Percentiles rank a stretch among this genome's conserved stretches.
Conservation (phyloP, 1,140 invertebrate species). For the Leptinotarsa defecta region DNA sequence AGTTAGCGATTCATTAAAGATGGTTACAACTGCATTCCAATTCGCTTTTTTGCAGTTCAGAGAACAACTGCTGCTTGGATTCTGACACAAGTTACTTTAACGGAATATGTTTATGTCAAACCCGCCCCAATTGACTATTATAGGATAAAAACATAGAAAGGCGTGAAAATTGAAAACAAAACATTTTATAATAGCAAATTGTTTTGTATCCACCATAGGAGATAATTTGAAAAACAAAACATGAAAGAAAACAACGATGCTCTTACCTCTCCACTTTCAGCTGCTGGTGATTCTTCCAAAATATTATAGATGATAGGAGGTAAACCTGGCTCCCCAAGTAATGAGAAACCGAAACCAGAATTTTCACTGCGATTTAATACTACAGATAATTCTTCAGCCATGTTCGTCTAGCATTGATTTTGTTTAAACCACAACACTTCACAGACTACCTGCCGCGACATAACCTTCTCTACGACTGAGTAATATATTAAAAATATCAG, state of each 20-base stretch:
- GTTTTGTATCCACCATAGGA: neutral
- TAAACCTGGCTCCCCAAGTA: constrained; percentile 83
- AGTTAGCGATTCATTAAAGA: constrained; percentile 13
- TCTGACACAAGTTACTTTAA: constrained; percentile 12
- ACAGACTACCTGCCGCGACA: constrained; percentile 46
- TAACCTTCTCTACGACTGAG: constrained; percentile 49
- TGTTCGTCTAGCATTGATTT: constrained; percentile 62
- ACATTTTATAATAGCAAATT: neutral
- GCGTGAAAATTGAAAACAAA: neutral
- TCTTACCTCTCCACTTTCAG: constrained; percentile 85
- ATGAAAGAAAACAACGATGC: constrained; percentile 19
- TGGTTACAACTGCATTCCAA: constrained; percentile 32
- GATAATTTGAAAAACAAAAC: constrained; percentile 27
- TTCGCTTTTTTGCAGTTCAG: constrained; percentile 15
- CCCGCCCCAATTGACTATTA: neutral
- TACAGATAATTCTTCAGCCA: constrained; percentile 86
- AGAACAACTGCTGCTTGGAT: neutral
- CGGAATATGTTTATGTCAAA: constrained; percentile 11
- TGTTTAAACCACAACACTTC: constrained; percentile 41
- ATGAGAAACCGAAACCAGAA: constrained; percentile 85
- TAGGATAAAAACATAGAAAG: neutral
- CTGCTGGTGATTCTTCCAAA: constrained; percentile 87
- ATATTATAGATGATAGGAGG: constrained; percentile 92
- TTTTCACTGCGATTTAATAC: constrained; percentile 81
- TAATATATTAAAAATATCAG: constrained; percentile 27